Conservation (phyloP, 2,797 vertebrate species). For the Chelidonichthys spinosus region DNA sequence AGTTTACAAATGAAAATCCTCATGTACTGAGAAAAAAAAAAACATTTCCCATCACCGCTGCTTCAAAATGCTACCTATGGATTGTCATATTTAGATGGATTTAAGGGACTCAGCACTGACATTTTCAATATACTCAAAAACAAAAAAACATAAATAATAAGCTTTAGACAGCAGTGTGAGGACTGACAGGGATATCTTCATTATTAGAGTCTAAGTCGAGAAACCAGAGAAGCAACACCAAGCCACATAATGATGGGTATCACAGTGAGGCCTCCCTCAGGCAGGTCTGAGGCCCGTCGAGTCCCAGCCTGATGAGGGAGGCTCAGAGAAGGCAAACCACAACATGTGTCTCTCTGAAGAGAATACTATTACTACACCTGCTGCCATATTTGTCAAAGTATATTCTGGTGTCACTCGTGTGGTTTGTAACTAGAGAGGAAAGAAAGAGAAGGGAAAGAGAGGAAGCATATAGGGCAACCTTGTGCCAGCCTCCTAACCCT, state of each 20-base stretch:
- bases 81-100: conserved; percentile 58
- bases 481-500: conserved; percentile 19
- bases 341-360: conserved; percentile 47
- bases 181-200: conserved; percentile 66
- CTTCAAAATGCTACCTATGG: conserved; percentile 33
- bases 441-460: background rate
- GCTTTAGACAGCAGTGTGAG: conserved; percentile 44
- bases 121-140: conserved; percentile 60
- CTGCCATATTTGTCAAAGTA: conserved; percentile 57
- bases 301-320: conserved; percentile 56
- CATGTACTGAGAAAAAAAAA: conserved; percentile 46
- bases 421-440: conserved; percentile 32
- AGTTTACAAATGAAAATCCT: conserved; percentile 47
- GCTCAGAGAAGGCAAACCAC: conserved; percentile 55
- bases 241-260: conserved; percentile 78
- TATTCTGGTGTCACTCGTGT: conserved; percentile 45
- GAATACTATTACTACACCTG: conserved; percentile 34
- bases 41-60: conserved; percentile 15
- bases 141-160: conserved; percentile 60
- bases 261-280: conserved; percentile 66
- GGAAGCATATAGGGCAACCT: conserved; percentile 1
- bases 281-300: conserved; percentile 71
- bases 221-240: conserved; percentile 68
- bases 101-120: conserved; percentile 56
- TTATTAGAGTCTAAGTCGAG: conserved; percentile 59